Percentiles rank a stretch among this genome's conserved stretches.
phyloP scores from a whole-genome alignment of 2,797 vertebrate genomes.

The Brachymystax lenok region DNA sequence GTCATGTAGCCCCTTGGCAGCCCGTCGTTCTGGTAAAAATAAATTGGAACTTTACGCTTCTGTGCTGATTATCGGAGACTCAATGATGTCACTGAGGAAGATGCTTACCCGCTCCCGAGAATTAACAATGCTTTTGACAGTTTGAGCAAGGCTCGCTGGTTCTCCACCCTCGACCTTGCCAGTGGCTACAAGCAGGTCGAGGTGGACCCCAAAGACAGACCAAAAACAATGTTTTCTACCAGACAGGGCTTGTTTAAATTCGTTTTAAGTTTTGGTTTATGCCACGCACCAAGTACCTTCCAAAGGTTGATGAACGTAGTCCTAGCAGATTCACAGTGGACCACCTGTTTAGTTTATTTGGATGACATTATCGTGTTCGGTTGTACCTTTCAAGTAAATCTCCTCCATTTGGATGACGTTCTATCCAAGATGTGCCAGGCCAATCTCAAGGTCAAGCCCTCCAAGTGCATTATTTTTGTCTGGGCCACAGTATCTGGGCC shows the following conservation, averaged over 20 bases:
- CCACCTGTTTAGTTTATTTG: slow-evolving; percentile 19
- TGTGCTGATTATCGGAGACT: slow-evolving; percentile 7
- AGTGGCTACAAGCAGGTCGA: slow-evolving; percentile 17
- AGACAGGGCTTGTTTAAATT: slow-evolving; percentile 10
- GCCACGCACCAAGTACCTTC: slow-evolving; percentile 15
- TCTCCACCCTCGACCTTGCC: slow-evolving; percentile 20
- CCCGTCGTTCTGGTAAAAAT: not conserved
- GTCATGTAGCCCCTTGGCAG: not conserved
- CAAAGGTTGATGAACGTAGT: slow-evolving; percentile 22
- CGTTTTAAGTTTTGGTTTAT: not conserved
- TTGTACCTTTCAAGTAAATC: not conserved
- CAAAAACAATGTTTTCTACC: slow-evolving; percentile 9
- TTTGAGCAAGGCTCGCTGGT: not conserved
- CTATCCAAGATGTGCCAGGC: not conserved
- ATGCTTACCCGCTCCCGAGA: slow-evolving; percentile 6
- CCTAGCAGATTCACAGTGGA: slow-evolving; percentile 18
- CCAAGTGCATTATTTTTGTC: slow-evolving; percentile 16
- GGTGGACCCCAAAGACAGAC: slow-evolving; percentile 10
- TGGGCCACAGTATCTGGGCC: slow-evolving; percentile 5
- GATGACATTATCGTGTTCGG: slow-evolving; percentile 26
- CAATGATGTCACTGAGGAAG: slow-evolving; percentile 14
- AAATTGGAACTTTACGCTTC: not conserved
- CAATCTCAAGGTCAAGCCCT: slow-evolving; percentile 17
- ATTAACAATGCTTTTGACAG: slow-evolving; percentile 12
- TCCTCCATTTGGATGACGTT: not conserved